These are phyloP conservation scores for Cataglyphis livida DNA, from an alignment of 2,888 invertebrate genomes.

Conservation along the genomic window DNA sequence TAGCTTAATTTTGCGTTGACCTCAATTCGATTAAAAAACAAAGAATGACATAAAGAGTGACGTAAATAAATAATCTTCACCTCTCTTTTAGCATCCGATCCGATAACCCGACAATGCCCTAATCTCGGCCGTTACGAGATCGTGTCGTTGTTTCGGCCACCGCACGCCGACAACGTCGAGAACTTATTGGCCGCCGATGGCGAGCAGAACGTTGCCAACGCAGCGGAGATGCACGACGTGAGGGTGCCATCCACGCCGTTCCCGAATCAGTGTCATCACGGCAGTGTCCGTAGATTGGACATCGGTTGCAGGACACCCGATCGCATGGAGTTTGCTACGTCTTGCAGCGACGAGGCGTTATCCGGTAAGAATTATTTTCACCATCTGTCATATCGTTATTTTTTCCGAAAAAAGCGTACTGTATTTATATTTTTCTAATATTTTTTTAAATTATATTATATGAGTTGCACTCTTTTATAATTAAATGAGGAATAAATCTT, in stretches of 20 bases:
- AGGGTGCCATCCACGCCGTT: conserved; percentile 76
- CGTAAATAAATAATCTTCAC: not conserved
- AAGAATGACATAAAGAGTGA: no score
- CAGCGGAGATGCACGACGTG: conserved; percentile 77
- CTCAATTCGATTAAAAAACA: not conserved
- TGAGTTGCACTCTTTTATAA: not conserved
- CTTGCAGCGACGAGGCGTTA: conserved; percentile 81
- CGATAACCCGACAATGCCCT: conserved; percentile 81
- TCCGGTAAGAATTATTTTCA: conserved; percentile 70
- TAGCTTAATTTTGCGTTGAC: not conserved
- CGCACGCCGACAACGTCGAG: conserved; percentile 66
- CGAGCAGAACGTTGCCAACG: conserved; percentile 72
- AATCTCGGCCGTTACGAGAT: conserved; percentile 82
- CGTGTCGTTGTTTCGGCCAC: conserved; percentile 77
- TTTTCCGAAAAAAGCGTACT: not conserved
- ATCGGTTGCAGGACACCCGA: conserved; percentile 83
- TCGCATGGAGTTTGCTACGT: conserved; percentile 82
- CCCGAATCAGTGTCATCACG: conserved; percentile 78
- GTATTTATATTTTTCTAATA: not conserved
- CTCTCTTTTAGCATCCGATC: conserved; percentile 77
- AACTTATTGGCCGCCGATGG: conserved; percentile 61
- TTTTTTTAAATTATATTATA: not conserved
- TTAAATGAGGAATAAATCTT: not conserved
- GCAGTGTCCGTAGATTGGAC: conserved; percentile 79
- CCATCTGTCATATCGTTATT: not conserved